Evolutionary conservation across 2,797 vertebrate genomes (phyloP), one percentile per base, ranked within the genome.

Genomic region (Pterois miles): DNA sequence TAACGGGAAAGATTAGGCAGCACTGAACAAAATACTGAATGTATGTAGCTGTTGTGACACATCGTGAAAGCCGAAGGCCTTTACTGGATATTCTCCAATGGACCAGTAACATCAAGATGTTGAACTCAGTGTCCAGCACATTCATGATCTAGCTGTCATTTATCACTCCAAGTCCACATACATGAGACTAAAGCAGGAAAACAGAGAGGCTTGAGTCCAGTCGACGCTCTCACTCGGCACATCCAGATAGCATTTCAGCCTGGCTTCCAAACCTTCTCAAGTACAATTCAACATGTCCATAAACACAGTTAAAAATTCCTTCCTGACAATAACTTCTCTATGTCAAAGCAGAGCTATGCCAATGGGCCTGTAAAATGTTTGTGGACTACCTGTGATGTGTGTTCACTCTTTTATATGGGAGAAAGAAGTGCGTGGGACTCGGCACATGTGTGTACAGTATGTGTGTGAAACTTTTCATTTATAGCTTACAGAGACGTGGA

Each of bases 291-390:
- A 46, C 75, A 80, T 87, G 88, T 86, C 81, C 34, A 67, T 81
- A 87, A 92, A 90, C 65, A 74, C 60, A 63, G 68, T 71, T 80
- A 46, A 86, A 88, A 83, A 90, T 85, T 87, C 86, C 84, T 88
- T 71, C 80, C 84, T 66, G 65, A 88, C 74, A 80, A 79, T 89
- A 88, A 90, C 81, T 71, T 72, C 60, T 76, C 56, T 7, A 48
- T 83, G 80, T 87, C 54, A 86, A 88, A 85, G 84, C 59, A 34
- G 14, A 71, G 67, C 65, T 80, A 82, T 82, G 73, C 90, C 81
- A 86, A 76, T 74, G 63, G 81, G 80, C 75, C 82, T 83, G 70
- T 89, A 82, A 90, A 92, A 84, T 65, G 71, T 82, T 81, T 87
- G 75, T 76, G 75, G 82, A 82, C 75, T 71, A 78, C 59, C n/a